A percentile compares a stretch with the other conserved stretches of the same genome.
Evolutionary conservation across 2,888 invertebrate genomes (phyloP).

Genomic region (Prosopocoilus inquinatus): DNA sequence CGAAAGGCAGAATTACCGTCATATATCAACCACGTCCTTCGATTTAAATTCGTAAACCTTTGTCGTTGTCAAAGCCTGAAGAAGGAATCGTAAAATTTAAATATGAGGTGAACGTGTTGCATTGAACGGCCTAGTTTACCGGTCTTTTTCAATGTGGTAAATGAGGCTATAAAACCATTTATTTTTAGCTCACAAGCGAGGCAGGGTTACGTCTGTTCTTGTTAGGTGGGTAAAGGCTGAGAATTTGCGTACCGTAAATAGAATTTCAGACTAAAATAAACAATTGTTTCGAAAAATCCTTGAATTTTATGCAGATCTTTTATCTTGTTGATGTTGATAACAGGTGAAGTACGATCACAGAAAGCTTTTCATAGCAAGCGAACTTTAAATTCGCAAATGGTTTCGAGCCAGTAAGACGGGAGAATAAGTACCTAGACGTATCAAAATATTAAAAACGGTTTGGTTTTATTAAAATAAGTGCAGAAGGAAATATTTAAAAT

Average conservation of each 20-base stretch:
- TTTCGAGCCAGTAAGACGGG: too few relatives aligned
- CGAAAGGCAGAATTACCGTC: conserved; percentile 46
- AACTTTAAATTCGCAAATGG: too few relatives aligned
- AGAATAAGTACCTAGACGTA: too few relatives aligned
- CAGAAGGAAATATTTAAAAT: too few relatives aligned
- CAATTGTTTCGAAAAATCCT: neutral
- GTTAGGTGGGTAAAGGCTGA: conserved; percentile 5
- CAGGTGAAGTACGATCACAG: too few relatives aligned
- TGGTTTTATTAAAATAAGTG: too few relatives aligned
- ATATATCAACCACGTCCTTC: conserved; percentile 44
- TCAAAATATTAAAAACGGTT: too few relatives aligned
- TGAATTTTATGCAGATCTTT: too few relatives aligned
- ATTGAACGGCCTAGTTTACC: conserved; percentile 22
- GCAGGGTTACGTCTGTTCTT: conserved; percentile 24
- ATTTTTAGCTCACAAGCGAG: conserved; percentile 25
- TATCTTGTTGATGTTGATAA: too few relatives aligned
- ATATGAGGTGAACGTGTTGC: conserved; percentile 9
- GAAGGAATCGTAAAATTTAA: conserved; percentile 15
- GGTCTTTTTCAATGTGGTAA: conserved; percentile 23
- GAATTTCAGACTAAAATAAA: conserved; percentile 16
- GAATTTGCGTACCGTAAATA: conserved; percentile 22
- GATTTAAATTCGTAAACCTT: conserved; percentile 36
- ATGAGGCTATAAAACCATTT: conserved; percentile 34
- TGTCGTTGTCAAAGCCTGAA: conserved; percentile 10
- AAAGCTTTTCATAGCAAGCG: too few relatives aligned